These are phyloP conservation scores for Manacus vitellinus DNA, from an alignment of 2,113 vertebrate species.

Conservation along the genomic window DNA sequence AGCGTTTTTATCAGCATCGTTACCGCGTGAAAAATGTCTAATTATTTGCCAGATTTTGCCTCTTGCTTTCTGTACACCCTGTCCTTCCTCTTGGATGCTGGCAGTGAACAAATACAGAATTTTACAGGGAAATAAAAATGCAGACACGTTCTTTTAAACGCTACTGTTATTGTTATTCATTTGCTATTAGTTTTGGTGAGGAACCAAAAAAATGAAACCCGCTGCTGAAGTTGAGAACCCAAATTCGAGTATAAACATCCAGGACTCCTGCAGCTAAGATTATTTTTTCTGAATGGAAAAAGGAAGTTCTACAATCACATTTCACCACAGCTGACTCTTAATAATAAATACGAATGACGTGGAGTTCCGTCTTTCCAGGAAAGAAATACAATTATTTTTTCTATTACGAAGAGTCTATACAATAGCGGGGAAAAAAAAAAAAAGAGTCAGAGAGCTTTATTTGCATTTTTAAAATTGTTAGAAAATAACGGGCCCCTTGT, in stretches of 20 bases:
- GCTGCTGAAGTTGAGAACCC: constrained; percentile 21
- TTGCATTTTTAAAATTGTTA: not conserved
- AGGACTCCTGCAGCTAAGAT: constrained; percentile 68
- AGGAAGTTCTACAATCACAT: constrained; percentile 70
- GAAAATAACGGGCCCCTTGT: constrained; percentile 32
- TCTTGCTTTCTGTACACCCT: not conserved
- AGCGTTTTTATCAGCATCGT: not conserved
- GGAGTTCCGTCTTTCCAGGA: constrained; percentile 69
- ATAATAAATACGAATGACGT: constrained; percentile 72
- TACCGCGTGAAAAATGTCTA: not conserved
- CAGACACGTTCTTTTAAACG: not conserved
- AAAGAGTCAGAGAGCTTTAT: not conserved
- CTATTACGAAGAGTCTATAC: not conserved
- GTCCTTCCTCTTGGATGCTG: not conserved
- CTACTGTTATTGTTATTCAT: constrained; percentile 47
- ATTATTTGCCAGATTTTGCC: not conserved
- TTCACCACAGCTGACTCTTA: constrained; percentile 70
- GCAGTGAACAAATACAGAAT: not conserved
- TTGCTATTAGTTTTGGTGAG: constrained; percentile 58
- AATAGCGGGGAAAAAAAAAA: not conserved
- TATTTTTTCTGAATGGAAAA: constrained; percentile 71
- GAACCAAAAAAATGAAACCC: constrained; percentile 55
- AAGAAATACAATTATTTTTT: constrained; percentile 54
- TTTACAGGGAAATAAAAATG: constrained; percentile 53
- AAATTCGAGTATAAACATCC: constrained; percentile 59